Percentiles rank a stretch among this genome's conserved stretches.
Evolutionary conservation across 2,797 vertebrate genomes (phyloP).

Genomic region (Acanthurus lineatus): DNA sequence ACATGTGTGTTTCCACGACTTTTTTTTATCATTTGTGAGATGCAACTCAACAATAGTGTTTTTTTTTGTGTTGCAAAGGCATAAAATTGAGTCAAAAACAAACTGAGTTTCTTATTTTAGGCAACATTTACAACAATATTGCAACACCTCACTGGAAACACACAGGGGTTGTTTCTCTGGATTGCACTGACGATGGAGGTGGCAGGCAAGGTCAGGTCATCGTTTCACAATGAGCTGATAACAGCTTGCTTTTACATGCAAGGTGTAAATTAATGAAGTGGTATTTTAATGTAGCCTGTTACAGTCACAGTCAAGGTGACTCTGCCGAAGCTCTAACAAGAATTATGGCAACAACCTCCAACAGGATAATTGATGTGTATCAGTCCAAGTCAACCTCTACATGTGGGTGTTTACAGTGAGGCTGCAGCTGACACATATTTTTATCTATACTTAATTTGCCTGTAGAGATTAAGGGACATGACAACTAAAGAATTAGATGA

Average conservation of each 20-base stretch:
- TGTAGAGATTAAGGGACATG: background rate
- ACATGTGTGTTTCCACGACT: too few relatives aligned
- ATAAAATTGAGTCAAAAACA: conserved; percentile 5
- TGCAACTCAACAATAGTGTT: background rate
- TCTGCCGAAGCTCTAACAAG: conserved; percentile 54
- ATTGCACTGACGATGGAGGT: conserved; percentile 49
- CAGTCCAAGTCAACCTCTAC: conserved; percentile 9
- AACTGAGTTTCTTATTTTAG: conserved; percentile 13
- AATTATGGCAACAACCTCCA: conserved; percentile 49
- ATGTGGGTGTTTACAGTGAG: background rate
- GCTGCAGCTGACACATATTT: background rate
- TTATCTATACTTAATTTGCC: background rate
- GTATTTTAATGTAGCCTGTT: conserved; percentile 68
- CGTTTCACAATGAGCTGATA: conserved; percentile 65
- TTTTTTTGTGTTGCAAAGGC: conserved; percentile 6
- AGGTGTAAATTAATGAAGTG: conserved; percentile 73
- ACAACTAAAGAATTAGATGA: background rate
- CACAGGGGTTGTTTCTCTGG: conserved; percentile 18
- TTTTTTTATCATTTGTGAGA: background rate
- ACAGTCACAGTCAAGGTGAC: conserved; percentile 80
- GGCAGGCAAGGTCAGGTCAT: conserved; percentile 71
- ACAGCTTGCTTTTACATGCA: conserved; percentile 65
- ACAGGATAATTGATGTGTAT: conserved; percentile 62
- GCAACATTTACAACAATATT: conserved; percentile 17
- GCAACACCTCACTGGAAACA: conserved; percentile 30